Evolutionary conservation across 2,888 invertebrate species (phyloP).

Genomic region (Rhopalosiphum nymphaeae): DNA sequence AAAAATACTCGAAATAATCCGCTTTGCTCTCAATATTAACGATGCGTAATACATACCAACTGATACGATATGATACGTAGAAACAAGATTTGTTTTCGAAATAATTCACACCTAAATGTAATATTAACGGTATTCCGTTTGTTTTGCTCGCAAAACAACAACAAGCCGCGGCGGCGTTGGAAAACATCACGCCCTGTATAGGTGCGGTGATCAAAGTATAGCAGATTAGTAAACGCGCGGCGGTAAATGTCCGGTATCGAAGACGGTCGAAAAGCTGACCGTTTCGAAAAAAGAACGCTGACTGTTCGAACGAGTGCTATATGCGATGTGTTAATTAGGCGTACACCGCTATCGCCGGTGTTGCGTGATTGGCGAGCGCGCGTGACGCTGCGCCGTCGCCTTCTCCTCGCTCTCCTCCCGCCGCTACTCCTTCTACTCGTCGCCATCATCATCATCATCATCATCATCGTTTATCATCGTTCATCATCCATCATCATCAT

Average conservation of each 20-base stretch:
- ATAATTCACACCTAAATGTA: conserved; percentile 13
- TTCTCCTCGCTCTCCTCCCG: neutral
- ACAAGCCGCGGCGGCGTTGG: neutral
- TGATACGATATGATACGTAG: neutral
- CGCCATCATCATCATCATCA: too few species aligned
- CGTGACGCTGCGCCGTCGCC: neutral
- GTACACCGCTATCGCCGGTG: neutral
- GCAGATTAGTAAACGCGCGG: neutral
- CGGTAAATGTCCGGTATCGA: neutral
- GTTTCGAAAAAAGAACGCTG: neutral
- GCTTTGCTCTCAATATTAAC: neutral
- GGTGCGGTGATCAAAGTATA: conserved; percentile 18
- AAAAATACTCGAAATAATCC: neutral
- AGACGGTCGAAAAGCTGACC: neutral
- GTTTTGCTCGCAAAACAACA: neutral
- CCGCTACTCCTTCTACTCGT: neutral
- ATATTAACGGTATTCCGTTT: neutral
- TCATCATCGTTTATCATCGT: too few species aligned
- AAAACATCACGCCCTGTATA: neutral
- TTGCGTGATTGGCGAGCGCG: conserved; percentile 17
- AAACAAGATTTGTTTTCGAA: neutral
- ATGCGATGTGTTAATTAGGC: neutral
- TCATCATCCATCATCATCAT: neutral
- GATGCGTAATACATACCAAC: neutral
- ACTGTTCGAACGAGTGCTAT: neutral